Percentiles rank a stretch among this genome's conserved stretches.
Conservation (phyloP, 2,113 vertebrate species). For the Condylura cristata region DNA sequence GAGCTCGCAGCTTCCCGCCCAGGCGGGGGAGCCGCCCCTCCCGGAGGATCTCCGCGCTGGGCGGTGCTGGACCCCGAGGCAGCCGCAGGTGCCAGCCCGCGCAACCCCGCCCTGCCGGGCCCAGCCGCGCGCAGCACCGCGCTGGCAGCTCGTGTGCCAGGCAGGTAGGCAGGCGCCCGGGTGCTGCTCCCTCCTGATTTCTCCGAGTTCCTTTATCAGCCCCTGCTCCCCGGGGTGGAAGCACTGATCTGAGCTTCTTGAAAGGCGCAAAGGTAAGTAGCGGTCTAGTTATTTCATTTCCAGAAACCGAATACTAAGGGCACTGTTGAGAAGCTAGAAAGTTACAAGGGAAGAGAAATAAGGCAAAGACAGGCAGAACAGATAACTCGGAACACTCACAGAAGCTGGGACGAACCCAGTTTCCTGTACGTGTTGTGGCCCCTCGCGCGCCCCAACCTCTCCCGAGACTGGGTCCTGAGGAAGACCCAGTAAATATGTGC, state of each 20-base stretch:
- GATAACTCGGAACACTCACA: neutral
- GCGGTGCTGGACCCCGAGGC: neutral
- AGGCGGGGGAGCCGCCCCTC: neutral
- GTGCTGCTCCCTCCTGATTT: neutral
- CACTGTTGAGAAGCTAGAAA: neutral
- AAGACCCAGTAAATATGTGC: neutral
- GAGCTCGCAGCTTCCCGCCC: neutral
- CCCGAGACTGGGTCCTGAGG: neutral
- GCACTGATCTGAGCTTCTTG: neutral
- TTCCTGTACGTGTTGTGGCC: neutral
- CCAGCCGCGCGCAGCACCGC: neutral
- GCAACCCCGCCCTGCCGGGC: neutral
- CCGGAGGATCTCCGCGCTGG: neutral
- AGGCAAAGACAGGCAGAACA: neutral
- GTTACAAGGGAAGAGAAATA: neutral
- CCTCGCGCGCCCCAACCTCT: neutral
- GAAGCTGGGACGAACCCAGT: too few species aligned
- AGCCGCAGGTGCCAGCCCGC: constrained; percentile 35
- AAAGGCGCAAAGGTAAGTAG: constrained; percentile 10
- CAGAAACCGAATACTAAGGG: neutral
- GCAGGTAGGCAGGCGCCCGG: neutral
- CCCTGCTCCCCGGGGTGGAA: neutral
- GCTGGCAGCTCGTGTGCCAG: neutral
- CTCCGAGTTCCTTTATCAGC: neutral
- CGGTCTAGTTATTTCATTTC: neutral